These are phyloP conservation scores for Axis porcinus DNA, from an alignment of 2,113 vertebrate genomes.

Conservation along the genomic window DNA sequence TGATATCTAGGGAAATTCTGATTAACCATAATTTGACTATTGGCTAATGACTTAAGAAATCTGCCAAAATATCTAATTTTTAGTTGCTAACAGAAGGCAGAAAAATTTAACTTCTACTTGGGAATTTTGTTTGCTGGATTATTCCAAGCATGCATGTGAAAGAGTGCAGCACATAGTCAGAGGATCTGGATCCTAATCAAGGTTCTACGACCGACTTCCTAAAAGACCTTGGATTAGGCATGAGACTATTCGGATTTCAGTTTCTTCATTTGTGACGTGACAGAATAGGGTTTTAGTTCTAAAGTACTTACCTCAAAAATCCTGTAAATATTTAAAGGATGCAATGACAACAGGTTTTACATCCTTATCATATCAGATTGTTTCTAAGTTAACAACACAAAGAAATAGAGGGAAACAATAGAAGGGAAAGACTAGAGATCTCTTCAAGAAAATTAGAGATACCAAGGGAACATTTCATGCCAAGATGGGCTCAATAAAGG, in stretches of 20 bases:
- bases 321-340: too few relatives aligned
- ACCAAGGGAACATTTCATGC: not conserved
- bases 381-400: not conserved
- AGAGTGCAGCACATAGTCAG: not conserved
- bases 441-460: not conserved
- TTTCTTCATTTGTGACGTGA: not conserved
- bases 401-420: not conserved
- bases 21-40: slow-evolving; percentile 30
- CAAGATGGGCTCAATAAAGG: not conserved
- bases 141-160: not conserved
- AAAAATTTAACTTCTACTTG: not conserved
- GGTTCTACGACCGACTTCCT: not conserved
- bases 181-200: not conserved
- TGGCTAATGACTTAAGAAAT: slow-evolving; percentile 30
- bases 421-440: not conserved
- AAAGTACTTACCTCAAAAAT: not conserved
- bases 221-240: not conserved
- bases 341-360: not conserved
- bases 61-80: not conserved
- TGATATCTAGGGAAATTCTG: not conserved
- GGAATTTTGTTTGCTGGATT: not conserved
- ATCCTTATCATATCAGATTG: not conserved
- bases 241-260: not conserved
- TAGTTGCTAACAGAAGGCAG: slow-evolving; percentile 6
- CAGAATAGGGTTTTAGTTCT: not conserved